Evolutionary conservation across 2,113 vertebrate genomes (phyloP), one percentile per base, ranked within the genome.

Genomic region (Colistium nudipinnis): DNA sequence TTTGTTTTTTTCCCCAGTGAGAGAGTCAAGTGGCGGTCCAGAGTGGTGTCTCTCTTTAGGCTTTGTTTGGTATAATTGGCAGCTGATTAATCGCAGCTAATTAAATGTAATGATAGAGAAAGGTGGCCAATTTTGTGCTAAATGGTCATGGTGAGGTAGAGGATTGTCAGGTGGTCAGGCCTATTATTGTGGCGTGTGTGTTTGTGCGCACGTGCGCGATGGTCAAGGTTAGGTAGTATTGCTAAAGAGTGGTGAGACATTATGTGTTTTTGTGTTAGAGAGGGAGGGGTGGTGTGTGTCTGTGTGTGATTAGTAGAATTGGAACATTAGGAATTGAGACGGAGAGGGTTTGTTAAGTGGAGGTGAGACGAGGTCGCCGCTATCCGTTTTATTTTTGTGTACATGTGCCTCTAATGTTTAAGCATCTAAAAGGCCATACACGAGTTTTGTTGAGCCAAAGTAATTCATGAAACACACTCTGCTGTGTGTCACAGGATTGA

Each of bases 81-180:
- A 88, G 90, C 88, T 92, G 90, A 92, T 92, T 92, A 93, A 93
- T 92, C 90, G 90, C 85, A 87, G 88, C 90, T 92, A 93, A 93
- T 93, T 93, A 92, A 92, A 89, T 90, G 92, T 93, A 93, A 93
- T 90, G 88, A 89, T 90, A 86, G 88, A 91, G 87, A 92, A 88
- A 91, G 88, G 88, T 90, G 89, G 80, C 70, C 86, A 90, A 90
- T 90, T 91, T 91, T 81, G 81, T 83, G 80, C 86, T 89, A 89
- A 91, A 91, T 88, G 87, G 76, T 85, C 88, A 79, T 63, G 60
- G 83, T 85, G 82, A 83, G 86, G 74, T 81, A 84, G 85, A 82
- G 83, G 84, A 86, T 90, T 82, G 84, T 91, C 71, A 86, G 84
- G 70, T 80, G 84, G 82, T 74, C 79, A 28, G 66, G 78, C 61